Evolutionary conservation across 1,140 invertebrate species (phyloP), one percentile per base, ranked within the genome.

Genomic region (Sitobion miscanthi): DNA sequence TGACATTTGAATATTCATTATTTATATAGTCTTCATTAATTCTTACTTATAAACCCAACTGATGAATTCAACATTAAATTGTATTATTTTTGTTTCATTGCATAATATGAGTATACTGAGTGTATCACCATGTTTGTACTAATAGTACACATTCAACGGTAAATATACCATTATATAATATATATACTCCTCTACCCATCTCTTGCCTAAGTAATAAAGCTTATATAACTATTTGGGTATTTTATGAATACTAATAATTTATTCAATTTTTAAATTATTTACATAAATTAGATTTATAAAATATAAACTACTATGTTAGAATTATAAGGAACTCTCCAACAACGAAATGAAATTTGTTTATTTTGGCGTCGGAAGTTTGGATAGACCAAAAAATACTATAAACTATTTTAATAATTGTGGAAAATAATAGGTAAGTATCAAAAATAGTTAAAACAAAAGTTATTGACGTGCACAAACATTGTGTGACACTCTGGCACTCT

Each of bases 1-100:
- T 47, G 45, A 87, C n/a, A 86, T 87, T 47, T 47, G 85, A 87
- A 87, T 87, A 87, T 47, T 45, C 85, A 87, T 87, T 30, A 87
- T 87, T 87, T 87, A 49, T 87, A n/a, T 47, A 85, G 83, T 85
- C 21, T 85, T 45, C 38, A 42, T 85, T 45, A 85, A 45, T 85
- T 85, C 83, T 85, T 42, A 85, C 23, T 85, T 85, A 85, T 42
- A 85, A 85, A 25, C 38, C 35, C 21, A 45, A 85, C 83, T 85
- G 83, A 85, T 25, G 23, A 42, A 85, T 85, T 85, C 45, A 85
- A 30, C 38, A 85, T 45, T 45, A 85, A 42, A 42, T 85, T 85
- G 38, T 42, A 85, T 85, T 85, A 85, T 42, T 85, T 85, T 85
- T 25, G 38, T 42, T 85, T 77, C 62, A 77, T 77, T 77, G n/a